Conservation (phyloP, 1,140 invertebrate species). For the Drosophila mauritiana region DNA sequence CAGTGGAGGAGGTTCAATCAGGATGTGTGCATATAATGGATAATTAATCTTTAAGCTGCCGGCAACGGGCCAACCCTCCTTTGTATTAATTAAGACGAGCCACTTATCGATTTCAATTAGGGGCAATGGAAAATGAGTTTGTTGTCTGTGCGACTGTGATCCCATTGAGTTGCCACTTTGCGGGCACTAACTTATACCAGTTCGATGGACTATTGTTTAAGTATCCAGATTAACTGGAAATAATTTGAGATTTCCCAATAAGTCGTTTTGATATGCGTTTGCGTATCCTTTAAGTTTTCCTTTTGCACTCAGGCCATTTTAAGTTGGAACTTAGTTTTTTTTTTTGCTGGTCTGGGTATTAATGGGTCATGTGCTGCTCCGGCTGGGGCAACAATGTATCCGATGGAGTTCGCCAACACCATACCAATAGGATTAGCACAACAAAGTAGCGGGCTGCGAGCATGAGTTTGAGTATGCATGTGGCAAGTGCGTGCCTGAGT, state of each 20-base stretch:
- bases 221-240: too few species aligned
- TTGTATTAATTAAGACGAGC: slow-evolving; percentile 58
- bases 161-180: background rate
- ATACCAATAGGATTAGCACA: slow-evolving; percentile 57
- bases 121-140: background rate
- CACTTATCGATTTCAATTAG: slow-evolving; percentile 25
- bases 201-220: background rate
- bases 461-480: slow-evolving; percentile 49
- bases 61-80: background rate
- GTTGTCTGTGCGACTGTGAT: background rate
- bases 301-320: background rate
- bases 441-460: slow-evolving; percentile 55
- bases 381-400: slow-evolving; percentile 38
- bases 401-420: slow-evolving; percentile 35
- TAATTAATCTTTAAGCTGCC: slow-evolving; percentile 68
- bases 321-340: background rate
- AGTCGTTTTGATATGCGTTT: too few species aligned
- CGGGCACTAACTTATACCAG: background rate
- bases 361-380: slow-evolving; percentile 25
- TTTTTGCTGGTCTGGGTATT: slow-evolving; percentile 1
- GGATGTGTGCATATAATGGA: slow-evolving; percentile 38
- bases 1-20: slow-evolving; percentile 7
- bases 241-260: too few species aligned
- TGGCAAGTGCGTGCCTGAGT: slow-evolving; percentile 63
- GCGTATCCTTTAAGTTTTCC: background rate